Percentiles rank a stretch among this genome's conserved stretches.
Evolutionary conservation across 2,113 vertebrate genomes (phyloP).

Genomic region (Ancistrus triradiatus): DNA sequence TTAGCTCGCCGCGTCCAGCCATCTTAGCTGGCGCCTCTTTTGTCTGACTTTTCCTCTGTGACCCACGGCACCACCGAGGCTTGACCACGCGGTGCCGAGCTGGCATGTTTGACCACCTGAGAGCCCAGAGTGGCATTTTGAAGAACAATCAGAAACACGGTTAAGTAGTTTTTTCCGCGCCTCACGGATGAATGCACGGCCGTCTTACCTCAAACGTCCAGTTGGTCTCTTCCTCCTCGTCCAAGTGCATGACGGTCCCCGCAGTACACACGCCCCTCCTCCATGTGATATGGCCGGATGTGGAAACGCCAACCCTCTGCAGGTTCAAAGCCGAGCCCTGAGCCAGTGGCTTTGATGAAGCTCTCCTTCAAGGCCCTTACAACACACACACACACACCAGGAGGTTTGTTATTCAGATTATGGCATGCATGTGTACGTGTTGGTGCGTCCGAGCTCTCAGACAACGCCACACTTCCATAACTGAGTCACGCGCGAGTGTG

Average conservation of each 20-base stretch:
- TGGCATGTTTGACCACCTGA: too few relatives aligned
- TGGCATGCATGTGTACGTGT: too few relatives aligned
- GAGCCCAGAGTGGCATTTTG: too few relatives aligned
- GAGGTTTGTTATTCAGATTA: not conserved
- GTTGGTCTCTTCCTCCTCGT: conserved; percentile 69
- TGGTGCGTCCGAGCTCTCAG: not conserved
- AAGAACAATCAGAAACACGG: too few relatives aligned
- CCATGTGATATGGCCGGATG: conserved; percentile 72
- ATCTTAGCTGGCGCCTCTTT: too few relatives aligned
- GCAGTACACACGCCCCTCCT: conserved; percentile 68
- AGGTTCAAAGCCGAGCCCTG: conserved; percentile 89
- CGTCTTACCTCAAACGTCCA: conserved; percentile 73
- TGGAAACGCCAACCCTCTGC: conserved; percentile 88
- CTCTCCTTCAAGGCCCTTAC: conserved; percentile 87
- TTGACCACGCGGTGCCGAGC: too few relatives aligned
- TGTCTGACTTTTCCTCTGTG: too few relatives aligned
- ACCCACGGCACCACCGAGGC: too few relatives aligned
- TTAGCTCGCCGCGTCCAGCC: too few relatives aligned
- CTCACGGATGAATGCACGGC: too few relatives aligned
- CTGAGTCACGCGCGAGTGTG: conserved; percentile 39
- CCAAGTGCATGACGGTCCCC: conserved; percentile 84
- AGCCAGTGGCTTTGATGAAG: conserved; percentile 92
- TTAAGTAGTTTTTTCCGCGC: too few relatives aligned
- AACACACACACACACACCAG: not conserved
- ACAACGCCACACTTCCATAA: conserved; percentile 33